Conservation (phyloP, 2,888 invertebrate species). For the Chrysodeixis includens region DNA sequence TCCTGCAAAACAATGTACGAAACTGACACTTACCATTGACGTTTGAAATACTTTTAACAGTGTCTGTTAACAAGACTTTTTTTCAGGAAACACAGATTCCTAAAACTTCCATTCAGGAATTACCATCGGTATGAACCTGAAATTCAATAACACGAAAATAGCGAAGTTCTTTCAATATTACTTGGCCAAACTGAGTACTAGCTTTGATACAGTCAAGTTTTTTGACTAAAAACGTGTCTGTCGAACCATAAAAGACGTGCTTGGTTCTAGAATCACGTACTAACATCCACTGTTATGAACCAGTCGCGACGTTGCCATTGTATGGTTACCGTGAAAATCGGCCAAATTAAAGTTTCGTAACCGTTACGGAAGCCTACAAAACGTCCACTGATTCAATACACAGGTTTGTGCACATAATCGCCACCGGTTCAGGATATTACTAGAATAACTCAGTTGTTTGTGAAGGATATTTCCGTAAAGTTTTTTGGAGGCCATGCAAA, state of each 20-base stretch:
- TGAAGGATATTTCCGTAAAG: conserved; percentile 6
- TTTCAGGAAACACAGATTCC: not conserved
- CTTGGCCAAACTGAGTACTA: conserved; percentile 13
- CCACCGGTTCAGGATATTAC: conserved; percentile 30
- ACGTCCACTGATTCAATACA: conserved; percentile 43
- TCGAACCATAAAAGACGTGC: conserved; percentile 64
- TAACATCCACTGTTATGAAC: conserved; percentile 51
- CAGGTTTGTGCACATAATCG: conserved; percentile 24
- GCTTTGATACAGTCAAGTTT: conserved; percentile 19
- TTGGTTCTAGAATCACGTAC: conserved; percentile 61
- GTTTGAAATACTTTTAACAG: no score
- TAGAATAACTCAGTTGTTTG: conserved; percentile 13
- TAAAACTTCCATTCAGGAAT: no score
- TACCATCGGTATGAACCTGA: not conserved
- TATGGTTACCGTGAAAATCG: conserved; percentile 73
- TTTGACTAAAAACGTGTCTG: conserved; percentile 44
- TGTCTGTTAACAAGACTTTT: not conserved
- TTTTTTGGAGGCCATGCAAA: not conserved
- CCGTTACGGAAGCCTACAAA: conserved; percentile 66
- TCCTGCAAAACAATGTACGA: not conserved
- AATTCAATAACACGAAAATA: not conserved
- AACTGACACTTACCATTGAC: not conserved
- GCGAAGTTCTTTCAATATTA: conserved; percentile 4
- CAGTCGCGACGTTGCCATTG: conserved; percentile 64
- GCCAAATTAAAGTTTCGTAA: conserved; percentile 71